Base-by-base conservation (phyloP, 2,888 invertebrate species). In the Lymantria dispar region DNA sequence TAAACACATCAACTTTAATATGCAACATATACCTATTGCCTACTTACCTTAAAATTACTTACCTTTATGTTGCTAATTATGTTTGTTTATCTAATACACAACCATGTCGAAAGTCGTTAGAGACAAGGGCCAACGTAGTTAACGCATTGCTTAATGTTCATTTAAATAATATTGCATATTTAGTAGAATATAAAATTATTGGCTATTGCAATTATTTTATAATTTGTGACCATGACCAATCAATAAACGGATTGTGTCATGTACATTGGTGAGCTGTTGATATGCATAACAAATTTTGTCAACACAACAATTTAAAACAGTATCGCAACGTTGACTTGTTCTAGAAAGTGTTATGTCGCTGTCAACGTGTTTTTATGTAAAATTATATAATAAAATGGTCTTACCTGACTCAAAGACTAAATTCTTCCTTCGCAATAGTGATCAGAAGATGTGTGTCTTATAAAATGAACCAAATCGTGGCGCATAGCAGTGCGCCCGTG, bases 371-470 rank as follows among this genome's bases (percentile, higher is more conserved):
- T 22, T 22, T 22, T 22, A 22, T 5, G 3, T 33, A 10, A 33
- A 33, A 33, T 33, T 10, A 33, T 33, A 33, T 33, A 33, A 10
- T 38, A 38, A 38, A n/a, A 12, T 38, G 3, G 1, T 12, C 82
- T 85, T 68, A 87, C 87, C 86, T 80, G 74, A 66, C 64, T 60
- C 67, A 64, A 56, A 56, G 80, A 40, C 91, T 91, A 91, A 87
- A 91, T 80, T 78, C 68, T 87, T 83, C 90, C 91, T 93, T 95
- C 95, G 92, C 95, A 94, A 82, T 94, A 95, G 80, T 95, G 95
- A 70, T 95, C 95, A 66, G 95, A 95, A 64, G 95, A 95, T 60
- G 95, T 95, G 88, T 95, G 95, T 78, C 95, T 92, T 87, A 95
- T 95, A 76, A 95, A 94, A 75, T 94, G 93, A 80, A 94, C 90